Percentiles rank a stretch among this genome's conserved stretches.
Conservation (phyloP, 2,888 invertebrate species). For the Junonia oenone region DNA sequence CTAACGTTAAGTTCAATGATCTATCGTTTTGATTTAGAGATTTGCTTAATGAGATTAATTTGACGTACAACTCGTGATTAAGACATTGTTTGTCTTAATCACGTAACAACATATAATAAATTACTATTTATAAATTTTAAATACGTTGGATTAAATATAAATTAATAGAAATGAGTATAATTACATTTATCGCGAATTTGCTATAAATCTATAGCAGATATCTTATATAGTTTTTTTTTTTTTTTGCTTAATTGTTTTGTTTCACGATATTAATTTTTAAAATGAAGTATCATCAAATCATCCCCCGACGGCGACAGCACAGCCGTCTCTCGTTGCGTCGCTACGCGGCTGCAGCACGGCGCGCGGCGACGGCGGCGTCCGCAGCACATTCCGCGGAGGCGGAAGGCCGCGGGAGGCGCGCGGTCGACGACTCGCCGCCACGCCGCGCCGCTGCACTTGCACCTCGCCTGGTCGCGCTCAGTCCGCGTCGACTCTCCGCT, state of each 20-base stretch:
- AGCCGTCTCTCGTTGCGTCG: no score
- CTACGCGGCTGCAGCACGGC: no score
- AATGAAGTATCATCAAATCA: neutral
- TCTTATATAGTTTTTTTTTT: neutral
- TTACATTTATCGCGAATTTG: neutral
- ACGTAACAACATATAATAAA: neutral
- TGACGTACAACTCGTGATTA: conserved; percentile 11
- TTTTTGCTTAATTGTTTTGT: neutral
- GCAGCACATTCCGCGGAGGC: conserved; percentile 35
- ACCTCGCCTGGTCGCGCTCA: conserved; percentile 44
- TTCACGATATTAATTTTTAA: no score
- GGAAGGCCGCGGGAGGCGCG: conserved; percentile 34
- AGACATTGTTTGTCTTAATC: neutral
- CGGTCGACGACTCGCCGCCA: conserved; percentile 36
- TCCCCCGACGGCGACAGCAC: no score
- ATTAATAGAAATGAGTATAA: no score
- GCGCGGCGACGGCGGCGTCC: conserved; percentile 7
- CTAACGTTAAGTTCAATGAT: conserved; percentile 60
- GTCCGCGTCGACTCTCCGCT: conserved; percentile 62
- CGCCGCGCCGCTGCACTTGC: conserved; percentile 50
- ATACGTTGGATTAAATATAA: no score
- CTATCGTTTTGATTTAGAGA: conserved; percentile 33
- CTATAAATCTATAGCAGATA: neutral
- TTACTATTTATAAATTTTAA: neutral
- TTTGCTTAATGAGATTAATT: conserved; percentile 23